These are phyloP conservation scores for Trichacis sp. DNA, from an alignment of 2,888 invertebrate species.

Conservation along the genomic window DNA sequence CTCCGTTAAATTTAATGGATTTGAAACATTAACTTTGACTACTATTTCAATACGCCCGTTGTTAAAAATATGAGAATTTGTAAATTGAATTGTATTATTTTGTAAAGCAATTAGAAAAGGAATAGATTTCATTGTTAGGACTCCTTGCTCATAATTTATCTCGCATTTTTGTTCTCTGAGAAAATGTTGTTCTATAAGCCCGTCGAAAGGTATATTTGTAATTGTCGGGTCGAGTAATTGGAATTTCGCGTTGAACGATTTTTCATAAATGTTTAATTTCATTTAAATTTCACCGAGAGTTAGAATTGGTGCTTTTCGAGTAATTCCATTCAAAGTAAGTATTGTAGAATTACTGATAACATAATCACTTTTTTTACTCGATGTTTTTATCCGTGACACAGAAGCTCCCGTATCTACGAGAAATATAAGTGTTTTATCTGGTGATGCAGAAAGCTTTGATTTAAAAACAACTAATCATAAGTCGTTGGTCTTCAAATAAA, in stretches of 20 bases:
- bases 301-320: too few species aligned
- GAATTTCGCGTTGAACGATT: conserved; percentile 2
- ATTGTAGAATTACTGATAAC: conserved; percentile 7
- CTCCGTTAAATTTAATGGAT: conserved; percentile 6
- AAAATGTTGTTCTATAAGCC: conserved; percentile 7
- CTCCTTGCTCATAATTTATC: conserved; percentile 5
- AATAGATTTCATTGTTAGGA: conserved; percentile 4
- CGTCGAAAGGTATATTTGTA: conserved; percentile 13
- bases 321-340: conserved; percentile 22
- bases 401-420: conserved; percentile 24
- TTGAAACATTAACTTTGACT: not conserved
- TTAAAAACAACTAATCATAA: too few species aligned
- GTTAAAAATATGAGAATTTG: not conserved
- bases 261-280: too few species aligned
- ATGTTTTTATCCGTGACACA: too few species aligned
- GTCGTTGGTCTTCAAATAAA: too few species aligned
- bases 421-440: conserved; percentile 16
- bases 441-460: too few species aligned
- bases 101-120: conserved; percentile 6
- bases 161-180: conserved; percentile 4
- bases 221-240: not conserved
- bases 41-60: conserved; percentile 5
- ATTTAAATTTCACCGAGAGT: conserved; percentile 9
- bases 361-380: conserved; percentile 15
- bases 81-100: conserved; percentile 4